phyloP scores from a whole-genome alignment of 2,888 invertebrate species.

The Rhagonycha fulva region DNA sequence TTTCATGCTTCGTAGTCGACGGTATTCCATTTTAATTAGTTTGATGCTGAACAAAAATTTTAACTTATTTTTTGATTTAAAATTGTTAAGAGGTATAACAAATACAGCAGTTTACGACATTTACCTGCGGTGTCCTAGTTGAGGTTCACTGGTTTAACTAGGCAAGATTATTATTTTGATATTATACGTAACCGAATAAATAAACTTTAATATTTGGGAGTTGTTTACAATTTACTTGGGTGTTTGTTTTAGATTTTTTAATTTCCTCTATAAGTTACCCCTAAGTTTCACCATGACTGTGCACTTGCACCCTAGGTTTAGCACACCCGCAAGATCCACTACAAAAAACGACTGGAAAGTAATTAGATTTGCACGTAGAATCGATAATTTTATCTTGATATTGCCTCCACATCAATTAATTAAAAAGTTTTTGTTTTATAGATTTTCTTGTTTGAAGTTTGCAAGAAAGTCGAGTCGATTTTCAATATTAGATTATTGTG shows the following conservation, averaged over 20 bases:
- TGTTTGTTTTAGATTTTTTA: not conserved
- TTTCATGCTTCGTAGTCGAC: not conserved
- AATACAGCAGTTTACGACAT: too few relatives aligned
- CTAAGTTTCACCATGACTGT: not conserved
- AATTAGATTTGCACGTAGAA: not conserved
- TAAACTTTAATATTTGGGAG: not conserved
- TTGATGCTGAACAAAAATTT: not conserved
- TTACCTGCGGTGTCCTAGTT: too few relatives aligned
- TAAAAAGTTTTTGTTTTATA: not conserved
- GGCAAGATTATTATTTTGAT: not conserved
- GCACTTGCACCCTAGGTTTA: not conserved
- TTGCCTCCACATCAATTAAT: not conserved
- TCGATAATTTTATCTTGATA: not conserved
- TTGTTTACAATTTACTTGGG: not conserved
- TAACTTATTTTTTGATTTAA: too few relatives aligned
- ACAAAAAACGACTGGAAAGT: not conserved
- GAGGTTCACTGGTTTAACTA: not conserved
- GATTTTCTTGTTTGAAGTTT: not conserved
- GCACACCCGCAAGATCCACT: not conserved
- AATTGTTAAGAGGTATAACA: too few relatives aligned
- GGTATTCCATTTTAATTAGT: not conserved
- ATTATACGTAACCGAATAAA: not conserved
- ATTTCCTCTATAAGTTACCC: not conserved
- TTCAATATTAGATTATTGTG: not conserved
- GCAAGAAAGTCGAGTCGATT: not conserved